Evolutionary conservation across 2,888 invertebrate genomes (phyloP).

Genomic region (Rhagium mordax): DNA sequence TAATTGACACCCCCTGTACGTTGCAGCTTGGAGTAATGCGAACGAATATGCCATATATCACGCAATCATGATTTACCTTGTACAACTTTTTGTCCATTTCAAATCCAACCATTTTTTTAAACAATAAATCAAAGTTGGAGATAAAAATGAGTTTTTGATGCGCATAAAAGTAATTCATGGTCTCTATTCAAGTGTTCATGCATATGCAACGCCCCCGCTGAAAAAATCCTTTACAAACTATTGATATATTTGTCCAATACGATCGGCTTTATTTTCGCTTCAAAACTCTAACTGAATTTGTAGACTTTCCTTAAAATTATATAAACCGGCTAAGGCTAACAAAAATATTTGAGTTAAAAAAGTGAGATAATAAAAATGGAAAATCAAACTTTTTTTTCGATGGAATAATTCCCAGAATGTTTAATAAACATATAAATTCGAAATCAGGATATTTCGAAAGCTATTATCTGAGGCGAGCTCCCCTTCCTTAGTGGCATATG

Average conservation of each 20-base stretch:
- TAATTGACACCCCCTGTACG: neutral
- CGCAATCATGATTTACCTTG: slow-evolving; percentile 13
- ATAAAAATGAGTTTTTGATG: neutral
- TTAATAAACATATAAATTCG: neutral
- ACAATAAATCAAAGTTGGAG: neutral
- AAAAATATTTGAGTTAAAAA: too few species aligned
- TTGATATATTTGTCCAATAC: neutral
- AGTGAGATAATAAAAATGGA: too few species aligned
- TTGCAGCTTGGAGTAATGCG: neutral
- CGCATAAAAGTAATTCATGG: neutral
- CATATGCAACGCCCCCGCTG: neutral
- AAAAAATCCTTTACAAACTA: neutral
- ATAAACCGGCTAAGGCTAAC: too few species aligned
- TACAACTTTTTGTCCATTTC: neutral
- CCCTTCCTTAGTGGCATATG: neutral
- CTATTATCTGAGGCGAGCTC: neutral
- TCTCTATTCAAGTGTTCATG: neutral
- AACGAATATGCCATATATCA: slow-evolving; percentile 7
- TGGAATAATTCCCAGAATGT: too few species aligned
- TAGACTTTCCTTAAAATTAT: too few species aligned
- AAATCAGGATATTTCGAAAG: neutral
- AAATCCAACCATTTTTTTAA: neutral
- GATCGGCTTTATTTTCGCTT: too few species aligned
- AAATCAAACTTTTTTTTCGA: too few species aligned
- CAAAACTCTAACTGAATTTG: too few species aligned